Evolutionary conservation across 2,113 vertebrate genomes (phyloP), one percentile per base, ranked within the genome.

Genomic region (Ptyas mucosa): DNA sequence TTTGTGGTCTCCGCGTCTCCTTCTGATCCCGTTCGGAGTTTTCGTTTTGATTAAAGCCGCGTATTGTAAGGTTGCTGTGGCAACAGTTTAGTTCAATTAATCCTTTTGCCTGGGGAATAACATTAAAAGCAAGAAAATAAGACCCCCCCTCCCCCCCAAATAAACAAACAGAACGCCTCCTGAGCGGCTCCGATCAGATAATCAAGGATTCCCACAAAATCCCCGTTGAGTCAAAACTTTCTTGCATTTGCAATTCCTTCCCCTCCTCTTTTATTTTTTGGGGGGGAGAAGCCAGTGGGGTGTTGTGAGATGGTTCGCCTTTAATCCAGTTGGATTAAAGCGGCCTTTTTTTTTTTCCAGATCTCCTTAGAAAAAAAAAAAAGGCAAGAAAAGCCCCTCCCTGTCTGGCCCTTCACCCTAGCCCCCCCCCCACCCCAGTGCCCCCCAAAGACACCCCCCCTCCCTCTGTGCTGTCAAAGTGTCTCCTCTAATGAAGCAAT

Each of bases 401-500:
- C 1, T 49, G 21, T 52, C 43, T 69, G 23, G n/a, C 9, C 6
- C 46, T 8, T 52, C 39, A 8, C 39, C 64, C 64, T 34, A 4
- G n/a, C 6, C 14, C 64, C 5, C 12, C n/a, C n/a, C 29, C 14
- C 61, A 49, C 14, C 29, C 14, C 10, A 1, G 21, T 24, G 23
- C 21, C 55, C 55, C 55, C 24, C 61, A 64, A 64, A 64, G 61
- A 49, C 46, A 46, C 91, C 86, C 85, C 51, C 93, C 18, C 92
- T 21, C 53, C 43, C 94, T 75, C 93, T 87, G 43, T 87, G 93
- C 96, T 97, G 96, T 97, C 96, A 96, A 87, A 91, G 94, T 11
- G 14, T 94, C 96, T 96, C 95, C 95, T 57, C 0, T 97, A 96
- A 97, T 97, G 97, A 97, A 97, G 97, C 95, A 96, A 92, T 94